Conservation (phyloP, 1,140 invertebrate species). For the Papilio glaucus region DNA sequence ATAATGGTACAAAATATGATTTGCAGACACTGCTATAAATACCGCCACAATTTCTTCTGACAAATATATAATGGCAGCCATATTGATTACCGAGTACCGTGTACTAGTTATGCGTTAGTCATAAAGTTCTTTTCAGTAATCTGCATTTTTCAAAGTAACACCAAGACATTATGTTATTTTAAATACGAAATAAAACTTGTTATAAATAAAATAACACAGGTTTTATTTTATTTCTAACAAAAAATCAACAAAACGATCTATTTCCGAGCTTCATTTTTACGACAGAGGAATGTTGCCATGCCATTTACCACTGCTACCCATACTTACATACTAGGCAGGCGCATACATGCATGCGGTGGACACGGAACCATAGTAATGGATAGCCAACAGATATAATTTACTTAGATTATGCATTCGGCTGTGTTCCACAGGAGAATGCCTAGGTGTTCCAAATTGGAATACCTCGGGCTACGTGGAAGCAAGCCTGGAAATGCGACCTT, state of each 20-base stretch:
- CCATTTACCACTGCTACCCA: too few species aligned
- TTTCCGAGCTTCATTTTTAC: neutral
- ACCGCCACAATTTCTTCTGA: conserved; percentile 36
- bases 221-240: conserved; percentile 27
- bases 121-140: conserved; percentile 21
- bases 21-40: conserved; percentile 9
- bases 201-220: neutral
- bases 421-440: too few species aligned
- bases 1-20: conserved; percentile 17
- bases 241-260: conserved; percentile 17
- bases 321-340: too few species aligned
- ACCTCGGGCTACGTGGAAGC: too few species aligned
- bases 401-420: too few species aligned
- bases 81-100: conserved; percentile 26
- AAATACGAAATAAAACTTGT: conserved; percentile 11
- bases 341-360: too few species aligned
- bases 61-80: conserved; percentile 34
- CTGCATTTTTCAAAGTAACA: neutral
- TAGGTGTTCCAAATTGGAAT: too few species aligned
- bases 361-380: too few species aligned
- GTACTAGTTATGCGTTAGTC: neutral
- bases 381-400: too few species aligned
- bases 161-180: neutral
- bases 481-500: too few species aligned
- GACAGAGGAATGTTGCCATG: neutral